phyloP scores from a whole-genome alignment of 2,797 vertebrate genomes.

The Odontamblyopus lacepedii region DNA sequence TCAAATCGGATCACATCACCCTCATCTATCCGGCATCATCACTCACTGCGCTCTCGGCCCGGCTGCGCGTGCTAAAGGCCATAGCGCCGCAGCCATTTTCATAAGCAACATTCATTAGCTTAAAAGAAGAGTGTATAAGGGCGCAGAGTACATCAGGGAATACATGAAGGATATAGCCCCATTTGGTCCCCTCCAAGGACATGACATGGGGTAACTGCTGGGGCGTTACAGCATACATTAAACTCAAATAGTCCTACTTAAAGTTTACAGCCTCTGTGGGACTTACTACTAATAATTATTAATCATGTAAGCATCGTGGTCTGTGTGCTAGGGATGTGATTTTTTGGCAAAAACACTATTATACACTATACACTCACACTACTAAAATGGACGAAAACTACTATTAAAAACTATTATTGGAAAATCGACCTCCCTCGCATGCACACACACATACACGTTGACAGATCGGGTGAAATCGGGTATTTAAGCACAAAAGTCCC shows the following conservation, averaged over 20 bases:
- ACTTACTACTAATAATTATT: no score
- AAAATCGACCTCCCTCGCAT: no score
- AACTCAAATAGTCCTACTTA: background rate
- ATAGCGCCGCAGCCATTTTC: constrained; percentile 38
- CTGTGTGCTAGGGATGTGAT: no score
- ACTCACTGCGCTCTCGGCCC: constrained; percentile 36
- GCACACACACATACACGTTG: no score
- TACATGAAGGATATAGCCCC: background rate
- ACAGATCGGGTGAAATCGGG: no score
- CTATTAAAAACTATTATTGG: no score
- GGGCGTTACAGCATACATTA: background rate
- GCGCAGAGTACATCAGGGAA: constrained; percentile 19
- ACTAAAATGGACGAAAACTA: no score
- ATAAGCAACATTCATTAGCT: constrained; percentile 51
- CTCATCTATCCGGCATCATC: constrained; percentile 56
- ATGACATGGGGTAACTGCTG: background rate
- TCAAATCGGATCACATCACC: constrained; percentile 69
- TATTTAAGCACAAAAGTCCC: no score
- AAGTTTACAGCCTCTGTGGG: background rate
- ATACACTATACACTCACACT: no score
- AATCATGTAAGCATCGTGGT: no score
- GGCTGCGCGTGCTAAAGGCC: constrained; percentile 29
- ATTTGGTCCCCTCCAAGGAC: background rate
- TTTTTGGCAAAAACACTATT: no score
- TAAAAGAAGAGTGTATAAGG: constrained; percentile 48